Evolutionary conservation across 2,888 invertebrate species (phyloP).

Genomic region (Neuroscelio doddi): DNA sequence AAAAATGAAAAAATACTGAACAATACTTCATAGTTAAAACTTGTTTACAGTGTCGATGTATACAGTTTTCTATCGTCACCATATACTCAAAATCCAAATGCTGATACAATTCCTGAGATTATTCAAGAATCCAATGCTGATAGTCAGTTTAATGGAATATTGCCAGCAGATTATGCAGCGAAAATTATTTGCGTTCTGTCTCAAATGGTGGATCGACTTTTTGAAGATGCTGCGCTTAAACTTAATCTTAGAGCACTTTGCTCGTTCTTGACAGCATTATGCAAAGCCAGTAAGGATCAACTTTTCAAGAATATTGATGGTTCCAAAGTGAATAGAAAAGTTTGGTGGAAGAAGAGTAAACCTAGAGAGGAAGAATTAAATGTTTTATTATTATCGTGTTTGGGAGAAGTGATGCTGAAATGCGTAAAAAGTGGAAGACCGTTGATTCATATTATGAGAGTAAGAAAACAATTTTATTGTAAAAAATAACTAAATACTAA

Average conservation of each 20-base stretch:
- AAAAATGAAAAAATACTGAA: no score
- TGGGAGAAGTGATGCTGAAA: constrained; percentile 90
- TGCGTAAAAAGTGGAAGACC: constrained; percentile 91
- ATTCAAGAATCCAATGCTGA: constrained; percentile 75
- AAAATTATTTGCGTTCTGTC: constrained; percentile 92
- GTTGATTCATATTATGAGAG: constrained; percentile 90
- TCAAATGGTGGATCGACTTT: constrained; percentile 91
- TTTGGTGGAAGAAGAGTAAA: constrained; percentile 69
- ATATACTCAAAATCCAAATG: constrained; percentile 74
- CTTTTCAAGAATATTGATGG: constrained; percentile 64
- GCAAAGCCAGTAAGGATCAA: constrained; percentile 89
- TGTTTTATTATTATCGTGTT: constrained; percentile 81
- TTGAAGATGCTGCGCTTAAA: constrained; percentile 90
- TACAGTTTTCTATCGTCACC: constrained; percentile 85
- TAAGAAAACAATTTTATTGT: no score
- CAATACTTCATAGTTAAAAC: no score
- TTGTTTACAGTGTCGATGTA: constrained; percentile 81
- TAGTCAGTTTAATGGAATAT: constrained; percentile 75
- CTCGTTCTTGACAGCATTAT: constrained; percentile 86
- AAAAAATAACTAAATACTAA: neutral
- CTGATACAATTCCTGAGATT: constrained; percentile 81
- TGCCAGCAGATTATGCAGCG: constrained; percentile 86
- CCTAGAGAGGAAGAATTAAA: constrained; percentile 68
- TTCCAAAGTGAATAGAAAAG: constrained; percentile 59
- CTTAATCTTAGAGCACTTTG: constrained; percentile 88